Base-by-base conservation (phyloP, 2,113 vertebrate species). In the Chaetorhynchus papuensis region DNA sequence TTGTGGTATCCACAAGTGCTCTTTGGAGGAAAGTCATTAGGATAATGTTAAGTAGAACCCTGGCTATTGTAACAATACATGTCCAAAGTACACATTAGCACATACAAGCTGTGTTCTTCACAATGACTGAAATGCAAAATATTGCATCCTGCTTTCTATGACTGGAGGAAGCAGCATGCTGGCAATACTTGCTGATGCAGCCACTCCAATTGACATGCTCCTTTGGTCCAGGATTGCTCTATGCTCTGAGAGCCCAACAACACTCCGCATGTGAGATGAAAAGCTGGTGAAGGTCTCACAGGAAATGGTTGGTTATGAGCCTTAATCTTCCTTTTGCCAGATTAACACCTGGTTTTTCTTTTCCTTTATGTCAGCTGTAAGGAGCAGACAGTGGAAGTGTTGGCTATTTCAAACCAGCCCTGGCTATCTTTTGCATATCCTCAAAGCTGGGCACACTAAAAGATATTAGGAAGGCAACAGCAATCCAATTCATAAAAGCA, bases 11-110 rank as follows among this genome's bases (percentile, higher is more conserved):
- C 42, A 60, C n/a, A 65, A 45, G 80, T 52, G 69, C 11, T 89
- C 50, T 90, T 96, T 37, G 22, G 54, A 92, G 84, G 45, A 59
- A 96, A 96, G 77, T 95, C 79, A 90, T 97, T 93, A 95, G 75
- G 90, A 87, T 63, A 91, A 61, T 20, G 11, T 65, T 54, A 65
- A 66, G 57, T 75, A 71, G 80, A 95, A 61, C 30, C 30, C 33
- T 22, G 52, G 50, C 52, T 90, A 13, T 83, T 74, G 15, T 57
- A 82, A 42, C 11, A 54, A 23, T 65, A 22, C 23, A 28, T 12
- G 21, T 59, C 41, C 9, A n/a, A 54, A 50, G 60, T 20, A 41
- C 11, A 7, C n/a, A 6, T 30, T 49, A 45, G 65, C 37, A 83
- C 8, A 7, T 31, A 7, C 15, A 44, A 66, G 50, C 28, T 47